Evolutionary conservation across 2,888 invertebrate genomes (phyloP).

Genomic region (Halictus quadricinctus): DNA sequence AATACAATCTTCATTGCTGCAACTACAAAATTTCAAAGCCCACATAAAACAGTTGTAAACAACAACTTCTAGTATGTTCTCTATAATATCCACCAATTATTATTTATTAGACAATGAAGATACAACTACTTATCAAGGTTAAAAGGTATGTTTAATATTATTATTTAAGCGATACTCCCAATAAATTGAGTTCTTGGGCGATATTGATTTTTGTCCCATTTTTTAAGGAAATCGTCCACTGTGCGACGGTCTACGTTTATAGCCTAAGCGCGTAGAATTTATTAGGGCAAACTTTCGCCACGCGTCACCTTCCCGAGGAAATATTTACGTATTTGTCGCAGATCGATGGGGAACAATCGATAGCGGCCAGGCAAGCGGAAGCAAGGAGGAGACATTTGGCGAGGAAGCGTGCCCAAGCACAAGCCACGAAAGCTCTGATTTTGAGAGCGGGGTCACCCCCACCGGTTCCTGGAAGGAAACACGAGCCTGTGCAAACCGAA

Average conservation of each 20-base stretch:
- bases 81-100: too few species aligned
- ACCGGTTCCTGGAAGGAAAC: conserved; percentile 91
- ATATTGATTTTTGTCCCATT: too few species aligned
- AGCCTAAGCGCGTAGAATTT: neutral
- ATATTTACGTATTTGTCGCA: conserved; percentile 44
- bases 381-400: conserved; percentile 89
- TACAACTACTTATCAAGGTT: too few species aligned
- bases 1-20: too few species aligned
- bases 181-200: too few species aligned
- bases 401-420: conserved; percentile 87
- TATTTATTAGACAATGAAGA: too few species aligned
- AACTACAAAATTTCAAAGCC: too few species aligned
- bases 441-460: conserved; percentile 88
- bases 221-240: too few species aligned
- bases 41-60: too few species aligned
- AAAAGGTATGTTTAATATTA: too few species aligned
- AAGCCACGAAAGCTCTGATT: conserved; percentile 82
- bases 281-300: neutral
- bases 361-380: conserved; percentile 85
- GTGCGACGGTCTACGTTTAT: neutral
- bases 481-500: conserved; percentile 95
- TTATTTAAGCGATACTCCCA: too few species aligned
- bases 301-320: neutral
- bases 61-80: too few species aligned
- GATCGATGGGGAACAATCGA: conserved; percentile 84